A percentile compares a stretch with the other conserved stretches of the same genome.
Evolutionary conservation across 2,113 vertebrate genomes (phyloP).

Genomic region (Notarius lentiginosus): DNA sequence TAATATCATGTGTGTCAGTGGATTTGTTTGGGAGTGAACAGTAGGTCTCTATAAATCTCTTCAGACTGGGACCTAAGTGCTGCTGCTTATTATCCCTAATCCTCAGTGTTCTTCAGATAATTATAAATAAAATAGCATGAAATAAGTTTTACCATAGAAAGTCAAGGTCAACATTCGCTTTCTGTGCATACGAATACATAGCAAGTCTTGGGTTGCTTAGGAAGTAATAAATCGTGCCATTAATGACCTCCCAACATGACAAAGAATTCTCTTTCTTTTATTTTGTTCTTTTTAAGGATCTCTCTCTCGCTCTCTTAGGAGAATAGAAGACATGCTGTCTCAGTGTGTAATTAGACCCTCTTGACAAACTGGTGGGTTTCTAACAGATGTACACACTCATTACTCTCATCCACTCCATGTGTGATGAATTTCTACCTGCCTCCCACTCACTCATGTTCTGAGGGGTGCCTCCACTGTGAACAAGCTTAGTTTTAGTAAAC

Average conservation of each 20-base stretch:
- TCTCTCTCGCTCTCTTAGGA: conserved; percentile 15
- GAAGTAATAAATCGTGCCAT: neutral
- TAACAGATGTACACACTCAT: conserved; percentile 48
- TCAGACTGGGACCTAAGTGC: conserved; percentile 32
- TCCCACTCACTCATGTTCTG: conserved; percentile 6
- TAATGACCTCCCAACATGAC: neutral
- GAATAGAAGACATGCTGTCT: conserved; percentile 15
- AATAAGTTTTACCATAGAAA: conserved; percentile 19
- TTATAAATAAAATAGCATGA: conserved; percentile 46
- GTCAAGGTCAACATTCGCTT: neutral
- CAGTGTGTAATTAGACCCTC: conserved; percentile 45
- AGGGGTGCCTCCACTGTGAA: conserved; percentile 20
- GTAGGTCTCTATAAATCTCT: conserved; percentile 18
- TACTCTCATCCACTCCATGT: conserved; percentile 33
- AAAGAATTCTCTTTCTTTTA: neutral
- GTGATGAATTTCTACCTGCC: conserved; percentile 36
- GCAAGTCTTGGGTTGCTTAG: neutral
- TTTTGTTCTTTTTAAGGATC: neutral
- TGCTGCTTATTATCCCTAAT: conserved; percentile 43
- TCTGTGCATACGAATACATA: neutral
- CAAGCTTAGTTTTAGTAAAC: conserved; percentile 12
- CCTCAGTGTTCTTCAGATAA: conserved; percentile 52
- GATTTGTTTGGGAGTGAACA: neutral
- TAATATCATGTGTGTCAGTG: neutral
- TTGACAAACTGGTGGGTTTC: conserved; percentile 42